phyloP scores from a whole-genome alignment of 2,113 vertebrate genomes.

The Heloderma charlesbogerti region DNA sequence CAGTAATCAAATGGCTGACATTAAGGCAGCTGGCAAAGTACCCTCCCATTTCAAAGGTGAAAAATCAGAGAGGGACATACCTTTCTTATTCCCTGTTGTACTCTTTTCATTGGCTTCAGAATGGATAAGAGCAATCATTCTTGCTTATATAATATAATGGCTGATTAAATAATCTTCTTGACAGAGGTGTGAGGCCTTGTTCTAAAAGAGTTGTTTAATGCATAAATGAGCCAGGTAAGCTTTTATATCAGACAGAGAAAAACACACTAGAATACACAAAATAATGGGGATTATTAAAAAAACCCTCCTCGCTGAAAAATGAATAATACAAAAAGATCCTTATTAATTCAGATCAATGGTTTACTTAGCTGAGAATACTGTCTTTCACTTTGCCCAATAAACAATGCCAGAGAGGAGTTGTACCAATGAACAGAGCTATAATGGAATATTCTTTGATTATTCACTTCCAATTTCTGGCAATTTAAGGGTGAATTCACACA shows the following conservation, averaged over 20 bases:
- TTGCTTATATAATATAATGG: constrained; percentile 1
- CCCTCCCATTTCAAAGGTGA: background rate
- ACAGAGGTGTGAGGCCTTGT: background rate
- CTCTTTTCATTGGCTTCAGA: constrained; percentile 12
- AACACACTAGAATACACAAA: background rate
- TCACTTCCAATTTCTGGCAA: background rate
- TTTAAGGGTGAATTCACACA: background rate
- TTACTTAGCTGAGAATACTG: background rate
- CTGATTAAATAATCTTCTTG: constrained; percentile 6
- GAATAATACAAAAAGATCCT: background rate
- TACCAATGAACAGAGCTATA: background rate
- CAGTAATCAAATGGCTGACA: background rate
- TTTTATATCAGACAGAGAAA: background rate
- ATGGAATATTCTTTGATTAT: background rate
- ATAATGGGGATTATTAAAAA: background rate
- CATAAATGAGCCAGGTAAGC: background rate
- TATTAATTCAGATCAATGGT: constrained; percentile 21
- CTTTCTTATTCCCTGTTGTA: background rate
- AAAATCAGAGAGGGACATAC: constrained; percentile 6
- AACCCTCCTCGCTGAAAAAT: background rate
- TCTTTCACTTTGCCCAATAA: background rate
- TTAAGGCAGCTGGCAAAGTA: constrained; percentile 24
- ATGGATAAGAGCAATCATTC: background rate
- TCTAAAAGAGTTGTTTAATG: background rate
- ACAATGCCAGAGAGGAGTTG: background rate